Evolutionary conservation across 2,113 vertebrate species (phyloP).

Genomic region (Muscicapa adusta): DNA sequence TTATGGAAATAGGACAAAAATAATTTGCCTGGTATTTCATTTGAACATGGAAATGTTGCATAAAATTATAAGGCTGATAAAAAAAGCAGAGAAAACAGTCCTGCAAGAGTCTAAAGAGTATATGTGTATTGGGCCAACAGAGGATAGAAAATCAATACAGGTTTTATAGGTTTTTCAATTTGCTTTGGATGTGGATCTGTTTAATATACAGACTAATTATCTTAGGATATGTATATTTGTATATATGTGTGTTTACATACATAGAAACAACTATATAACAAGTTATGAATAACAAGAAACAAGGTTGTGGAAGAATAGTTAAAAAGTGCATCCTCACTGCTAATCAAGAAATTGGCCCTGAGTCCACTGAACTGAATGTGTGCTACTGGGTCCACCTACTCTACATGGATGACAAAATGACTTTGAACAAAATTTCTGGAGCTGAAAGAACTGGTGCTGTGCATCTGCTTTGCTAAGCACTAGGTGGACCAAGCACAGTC

Average conservation of each 20-base stretch:
- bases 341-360: not conserved
- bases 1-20: not conserved
- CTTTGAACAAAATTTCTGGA: not conserved
- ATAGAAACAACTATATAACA: not conserved
- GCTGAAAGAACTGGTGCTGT: not conserved
- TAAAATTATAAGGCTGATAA: not conserved
- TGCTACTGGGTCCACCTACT: not conserved
- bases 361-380: not conserved
- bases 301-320: not conserved
- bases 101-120: not conserved
- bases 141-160: not conserved
- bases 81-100: not conserved
- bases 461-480: not conserved
- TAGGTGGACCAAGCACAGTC: not conserved
- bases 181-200: not conserved
- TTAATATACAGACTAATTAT: not conserved
- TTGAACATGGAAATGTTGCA: not conserved
- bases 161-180: not conserved
- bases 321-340: not conserved
- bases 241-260: not conserved
- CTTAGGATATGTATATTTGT: not conserved
- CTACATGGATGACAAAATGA: not conserved
- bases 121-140: accelerated
- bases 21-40: not conserved
- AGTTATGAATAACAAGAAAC: not conserved